Percentiles rank a stretch among this genome's conserved stretches.
These are phyloP conservation scores for Semnornis frantzii DNA, from an alignment of 2,113 vertebrate genomes.

Conservation along the genomic window DNA sequence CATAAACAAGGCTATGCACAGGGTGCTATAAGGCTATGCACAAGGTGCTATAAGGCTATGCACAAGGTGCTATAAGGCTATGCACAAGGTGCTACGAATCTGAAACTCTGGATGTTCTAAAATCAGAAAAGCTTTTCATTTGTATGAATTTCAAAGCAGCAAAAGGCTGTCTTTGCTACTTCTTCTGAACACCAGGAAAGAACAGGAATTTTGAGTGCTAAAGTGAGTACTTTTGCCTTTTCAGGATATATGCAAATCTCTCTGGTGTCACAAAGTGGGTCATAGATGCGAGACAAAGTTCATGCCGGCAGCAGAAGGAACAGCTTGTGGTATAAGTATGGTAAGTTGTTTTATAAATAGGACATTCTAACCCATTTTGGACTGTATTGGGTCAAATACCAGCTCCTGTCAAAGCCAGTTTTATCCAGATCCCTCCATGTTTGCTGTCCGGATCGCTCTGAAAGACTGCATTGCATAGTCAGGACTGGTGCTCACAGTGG, in stretches of 20 bases:
- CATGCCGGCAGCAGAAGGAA: slow-evolving; percentile 98
- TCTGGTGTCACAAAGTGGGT: slow-evolving; percentile 94
- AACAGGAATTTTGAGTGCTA: background rate
- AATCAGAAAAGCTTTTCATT: background rate
- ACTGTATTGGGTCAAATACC: background rate
- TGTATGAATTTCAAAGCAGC: background rate
- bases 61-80: background rate
- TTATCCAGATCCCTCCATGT: background rate
- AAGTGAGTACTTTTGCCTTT: background rate
- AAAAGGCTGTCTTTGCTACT: background rate
- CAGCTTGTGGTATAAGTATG: slow-evolving; percentile 91
- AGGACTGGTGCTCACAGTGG: background rate
- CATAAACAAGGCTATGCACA: background rate
- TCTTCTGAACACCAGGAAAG: background rate
- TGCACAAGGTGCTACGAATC: background rate
- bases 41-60: background rate
- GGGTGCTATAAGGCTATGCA: background rate
- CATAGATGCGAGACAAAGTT: slow-evolving; percentile 98
- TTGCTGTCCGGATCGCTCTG: background rate
- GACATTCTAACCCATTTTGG: background rate
- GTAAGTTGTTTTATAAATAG: slow-evolving; percentile 75
- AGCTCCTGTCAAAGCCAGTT: background rate
- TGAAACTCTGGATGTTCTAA: background rate
- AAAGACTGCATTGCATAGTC: background rate
- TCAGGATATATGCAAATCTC: slow-evolving; percentile 97